Evolutionary conservation across 2,888 invertebrate genomes (phyloP), one percentile per base, ranked within the genome.

Genomic region (Corythucha ciliata): DNA sequence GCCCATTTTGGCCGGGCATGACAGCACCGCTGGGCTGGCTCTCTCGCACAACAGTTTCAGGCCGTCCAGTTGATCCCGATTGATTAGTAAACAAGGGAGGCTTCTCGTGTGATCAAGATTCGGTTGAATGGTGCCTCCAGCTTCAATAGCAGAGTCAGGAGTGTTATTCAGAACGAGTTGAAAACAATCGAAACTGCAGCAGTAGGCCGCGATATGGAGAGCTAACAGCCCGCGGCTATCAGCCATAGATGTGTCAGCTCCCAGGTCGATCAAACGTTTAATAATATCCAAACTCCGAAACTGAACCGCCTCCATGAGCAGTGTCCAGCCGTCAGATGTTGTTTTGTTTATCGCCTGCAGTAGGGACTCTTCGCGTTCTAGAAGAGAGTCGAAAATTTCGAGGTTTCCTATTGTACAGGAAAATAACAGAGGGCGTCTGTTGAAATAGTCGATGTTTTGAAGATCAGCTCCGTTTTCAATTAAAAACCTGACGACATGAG

Each of bases 251-350:
- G 56, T 51, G 21, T 56, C 56, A 8, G 48, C 52, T 4, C 56
- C 56, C 16, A 48, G 40, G n/a, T 50, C 42, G 18, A 56, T 48
- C 26, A 56, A 25, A 20, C 48, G 48, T 26, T 53, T 46, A 4
- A 46, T 51, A 10, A 53, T 56, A 16, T 41, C 29, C 33, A 20
- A 56, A 32, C 52, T 47, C 25, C 52, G 51, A 29, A 47, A 53
- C 24, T 56, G 56, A 4, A 46, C 42, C 2, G 56, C 50, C 54
- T 56, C 56, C 56, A 56, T 56, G 10, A 56, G 39, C 3, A 56
- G 36, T 12, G 56, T 51, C 56, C 56, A 56, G 8, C 56, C 56
- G 20, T 56, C 53, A 8, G 51, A 41, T 5, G 53, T 53, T 16
- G 48, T 47, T 8, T 54, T 48, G 32, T 56, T 42, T 21, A 56